These are phyloP conservation scores for Pararge aegeria DNA, from an alignment of 1,140 invertebrate genomes.

Conservation along the genomic window DNA sequence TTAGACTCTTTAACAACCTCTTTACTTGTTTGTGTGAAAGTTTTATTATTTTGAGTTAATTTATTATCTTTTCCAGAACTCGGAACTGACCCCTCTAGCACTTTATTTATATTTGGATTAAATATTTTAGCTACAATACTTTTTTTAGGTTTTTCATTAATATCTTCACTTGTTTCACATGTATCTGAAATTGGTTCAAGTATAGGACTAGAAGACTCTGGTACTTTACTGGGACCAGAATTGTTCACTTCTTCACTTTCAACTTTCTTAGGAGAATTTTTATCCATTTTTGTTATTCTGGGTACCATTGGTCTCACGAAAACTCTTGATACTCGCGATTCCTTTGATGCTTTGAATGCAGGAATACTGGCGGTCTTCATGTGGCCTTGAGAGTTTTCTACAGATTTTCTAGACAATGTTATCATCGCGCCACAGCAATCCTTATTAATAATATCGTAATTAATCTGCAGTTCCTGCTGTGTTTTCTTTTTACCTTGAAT, in stretches of 20 bases:
- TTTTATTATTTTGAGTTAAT: no score
- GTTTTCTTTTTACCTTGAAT: constrained; percentile 54
- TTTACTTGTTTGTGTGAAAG: no score
- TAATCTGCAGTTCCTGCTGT: constrained; percentile 43
- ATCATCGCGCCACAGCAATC: constrained; percentile 58
- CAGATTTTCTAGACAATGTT: constrained; percentile 54
- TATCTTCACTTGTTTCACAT: no score
- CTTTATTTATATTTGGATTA: no score
- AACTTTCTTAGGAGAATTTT: constrained; percentile 64
- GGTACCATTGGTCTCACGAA: constrained; percentile 61
- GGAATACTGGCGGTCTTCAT: constrained; percentile 60
- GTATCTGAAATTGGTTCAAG: no score
- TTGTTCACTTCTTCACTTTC: constrained; percentile 44
- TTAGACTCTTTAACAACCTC: no score
- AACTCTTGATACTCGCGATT: constrained; percentile 41
- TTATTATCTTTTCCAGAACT: no score
- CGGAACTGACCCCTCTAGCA: no score
- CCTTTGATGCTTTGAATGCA: constrained; percentile 37
- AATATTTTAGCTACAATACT: no score
- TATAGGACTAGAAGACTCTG: constrained; percentile 16
- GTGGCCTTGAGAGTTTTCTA: constrained; percentile 52
- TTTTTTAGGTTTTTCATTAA: no score
- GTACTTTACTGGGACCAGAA: constrained; percentile 15
- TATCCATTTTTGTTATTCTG: constrained; percentile 53
- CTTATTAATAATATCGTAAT: constrained; percentile 53